These are phyloP conservation scores for Morpho deidamia DNA, from an alignment of 2,888 invertebrate genomes.

Conservation along the genomic window DNA sequence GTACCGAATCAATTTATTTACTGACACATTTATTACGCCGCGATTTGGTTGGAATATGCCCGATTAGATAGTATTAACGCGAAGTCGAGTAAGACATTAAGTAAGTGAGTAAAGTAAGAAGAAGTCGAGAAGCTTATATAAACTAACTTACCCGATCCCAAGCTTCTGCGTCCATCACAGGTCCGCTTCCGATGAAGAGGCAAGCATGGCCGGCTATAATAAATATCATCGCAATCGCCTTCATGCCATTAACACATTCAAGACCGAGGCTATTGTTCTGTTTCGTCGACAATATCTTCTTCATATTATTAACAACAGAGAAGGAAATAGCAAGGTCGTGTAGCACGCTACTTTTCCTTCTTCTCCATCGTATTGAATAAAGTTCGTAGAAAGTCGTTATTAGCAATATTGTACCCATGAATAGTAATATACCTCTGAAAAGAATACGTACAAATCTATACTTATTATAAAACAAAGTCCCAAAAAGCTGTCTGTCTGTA, in stretches of 20 bases:
- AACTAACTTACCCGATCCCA: constrained; percentile 74
- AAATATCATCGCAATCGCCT: constrained; percentile 82
- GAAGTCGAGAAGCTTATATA: too few species aligned
- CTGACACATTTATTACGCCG: too few species aligned
- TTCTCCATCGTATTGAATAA: constrained; percentile 47
- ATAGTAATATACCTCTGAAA: constrained; percentile 67
- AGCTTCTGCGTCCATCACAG: constrained; percentile 81
- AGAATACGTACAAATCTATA: neutral
- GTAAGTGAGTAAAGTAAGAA: too few species aligned
- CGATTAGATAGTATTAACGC: too few species aligned
- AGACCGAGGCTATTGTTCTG: constrained; percentile 78
- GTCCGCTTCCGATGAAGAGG: constrained; percentile 82
- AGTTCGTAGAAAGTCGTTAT: constrained; percentile 71
- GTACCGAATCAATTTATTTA: too few species aligned
- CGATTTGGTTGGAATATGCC: too few species aligned
- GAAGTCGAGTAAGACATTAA: too few species aligned
- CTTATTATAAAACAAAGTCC: too few species aligned
- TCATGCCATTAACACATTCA: constrained; percentile 82
- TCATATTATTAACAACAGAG: constrained; percentile 78
- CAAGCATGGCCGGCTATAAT: constrained; percentile 83
- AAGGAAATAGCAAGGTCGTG: constrained; percentile 68
- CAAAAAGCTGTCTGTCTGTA: too few species aligned
- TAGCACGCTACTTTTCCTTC: constrained; percentile 40
- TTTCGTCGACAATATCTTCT: constrained; percentile 78
- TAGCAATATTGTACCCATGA: constrained; percentile 59